A percentile compares a stretch with the other conserved stretches of the same genome.
Conservation (phyloP, 1,140 invertebrate species). For the Platorchestia sp. region DNA sequence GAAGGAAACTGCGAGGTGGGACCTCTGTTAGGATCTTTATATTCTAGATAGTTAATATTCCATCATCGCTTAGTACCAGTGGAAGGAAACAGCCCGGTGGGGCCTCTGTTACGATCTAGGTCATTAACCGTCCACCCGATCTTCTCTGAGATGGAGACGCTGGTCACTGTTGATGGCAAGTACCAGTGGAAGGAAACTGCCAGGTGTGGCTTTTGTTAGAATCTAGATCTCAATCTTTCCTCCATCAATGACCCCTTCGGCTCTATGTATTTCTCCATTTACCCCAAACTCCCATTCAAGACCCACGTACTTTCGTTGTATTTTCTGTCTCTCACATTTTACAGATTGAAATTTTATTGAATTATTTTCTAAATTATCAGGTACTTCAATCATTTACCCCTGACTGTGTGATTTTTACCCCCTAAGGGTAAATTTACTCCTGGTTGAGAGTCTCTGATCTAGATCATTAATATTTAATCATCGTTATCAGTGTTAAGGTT, state of each 20-base stretch:
- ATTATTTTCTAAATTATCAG: no score
- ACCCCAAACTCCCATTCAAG: no score
- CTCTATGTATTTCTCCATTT: no score
- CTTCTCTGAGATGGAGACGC: slow-evolving; percentile 97
- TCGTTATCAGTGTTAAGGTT: no score
- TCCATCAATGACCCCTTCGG: no score
- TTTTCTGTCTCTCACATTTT: not conserved
- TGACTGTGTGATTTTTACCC: not conserved
- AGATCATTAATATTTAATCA: no score
- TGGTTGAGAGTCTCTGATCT: no score
- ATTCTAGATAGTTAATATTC: slow-evolving; percentile 68
- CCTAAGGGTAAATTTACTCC: no score
- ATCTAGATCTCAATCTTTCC: not conserved
- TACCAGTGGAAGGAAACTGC: slow-evolving; percentile 98
- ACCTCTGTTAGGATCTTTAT: not conserved
- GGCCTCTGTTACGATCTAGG: not conserved
- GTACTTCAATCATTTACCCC: no score
- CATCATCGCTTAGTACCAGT: slow-evolving; percentile 87
- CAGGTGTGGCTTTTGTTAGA: slow-evolving; percentile 74
- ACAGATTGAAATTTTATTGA: no score
- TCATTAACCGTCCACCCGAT: slow-evolving; percentile 78
- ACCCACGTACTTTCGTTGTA: not conserved
- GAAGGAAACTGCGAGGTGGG: slow-evolving; percentile 94
- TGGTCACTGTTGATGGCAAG: slow-evolving; percentile 84
- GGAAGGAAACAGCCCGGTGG: slow-evolving; percentile 95